Conservation (phyloP, 1,140 invertebrate genomes). For the Trinorchestia longiramus region DNA sequence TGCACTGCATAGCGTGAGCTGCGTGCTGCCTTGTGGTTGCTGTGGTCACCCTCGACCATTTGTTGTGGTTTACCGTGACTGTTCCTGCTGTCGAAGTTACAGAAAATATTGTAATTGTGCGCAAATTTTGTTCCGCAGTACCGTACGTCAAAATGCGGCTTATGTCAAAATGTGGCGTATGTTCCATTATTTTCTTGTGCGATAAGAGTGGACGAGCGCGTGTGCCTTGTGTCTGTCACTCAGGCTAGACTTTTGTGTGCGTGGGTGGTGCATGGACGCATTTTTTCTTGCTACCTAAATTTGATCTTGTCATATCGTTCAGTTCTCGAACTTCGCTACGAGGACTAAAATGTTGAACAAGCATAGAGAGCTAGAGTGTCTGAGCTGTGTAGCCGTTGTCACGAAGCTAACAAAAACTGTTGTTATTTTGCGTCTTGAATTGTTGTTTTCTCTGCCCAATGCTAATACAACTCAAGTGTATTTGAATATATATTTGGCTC, state of each 20-base stretch:
- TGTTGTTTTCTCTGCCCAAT: too few species aligned
- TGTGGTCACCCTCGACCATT: not conserved
- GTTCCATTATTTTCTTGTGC: not conserved
- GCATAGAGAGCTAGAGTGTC: not conserved
- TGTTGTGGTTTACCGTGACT: not conserved
- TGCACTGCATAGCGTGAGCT: too few species aligned
- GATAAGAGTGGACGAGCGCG: not conserved
- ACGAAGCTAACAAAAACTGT: not conserved
- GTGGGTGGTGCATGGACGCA: not conserved
- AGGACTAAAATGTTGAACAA: not conserved
- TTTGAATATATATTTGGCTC: too few species aligned
- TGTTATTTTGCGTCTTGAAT: too few species aligned
- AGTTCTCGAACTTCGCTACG: not conserved
- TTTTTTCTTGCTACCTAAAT: not conserved
- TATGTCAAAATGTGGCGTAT: not conserved
- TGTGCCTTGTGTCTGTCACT: not conserved
- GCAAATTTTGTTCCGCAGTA: not conserved
- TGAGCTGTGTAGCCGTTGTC: not conserved
- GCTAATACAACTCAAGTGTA: too few species aligned
- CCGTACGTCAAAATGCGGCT: too few species aligned
- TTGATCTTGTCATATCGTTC: not conserved
- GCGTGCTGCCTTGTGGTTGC: not conserved
- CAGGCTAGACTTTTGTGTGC: not conserved
- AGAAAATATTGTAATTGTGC: not conserved
- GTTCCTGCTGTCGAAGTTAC: not conserved